Conservation (phyloP, 2,888 invertebrate species). For the Atrina japonica region DNA sequence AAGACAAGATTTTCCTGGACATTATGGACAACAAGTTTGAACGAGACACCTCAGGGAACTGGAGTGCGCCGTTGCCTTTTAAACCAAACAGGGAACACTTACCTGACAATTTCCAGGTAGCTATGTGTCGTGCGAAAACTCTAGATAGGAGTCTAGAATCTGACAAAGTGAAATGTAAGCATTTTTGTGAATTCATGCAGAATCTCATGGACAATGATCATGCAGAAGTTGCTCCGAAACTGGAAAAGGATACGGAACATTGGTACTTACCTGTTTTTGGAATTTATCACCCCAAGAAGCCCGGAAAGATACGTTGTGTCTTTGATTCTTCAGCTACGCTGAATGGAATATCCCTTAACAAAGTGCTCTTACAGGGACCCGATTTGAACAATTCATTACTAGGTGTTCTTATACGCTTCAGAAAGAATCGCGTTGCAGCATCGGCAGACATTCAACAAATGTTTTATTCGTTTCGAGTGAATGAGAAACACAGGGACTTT, state of each 20-base stretch:
- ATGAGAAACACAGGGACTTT: conserved; percentile 37
- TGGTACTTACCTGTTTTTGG: conserved; percentile 56
- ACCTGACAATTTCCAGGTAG: conserved; percentile 25
- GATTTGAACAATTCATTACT: conserved; percentile 30
- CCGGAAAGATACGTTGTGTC: conserved; percentile 43
- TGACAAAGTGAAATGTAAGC: conserved; percentile 33
- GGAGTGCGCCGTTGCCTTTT: conserved; percentile 36
- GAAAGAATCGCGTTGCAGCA: conserved; percentile 14
- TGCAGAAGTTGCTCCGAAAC: conserved; percentile 42
- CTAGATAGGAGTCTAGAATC: conserved; percentile 28
- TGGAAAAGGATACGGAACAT: conserved; percentile 36
- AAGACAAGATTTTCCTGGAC: conserved; percentile 37
- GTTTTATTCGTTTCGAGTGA: conserved; percentile 42
- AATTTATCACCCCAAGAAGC: conserved; percentile 55
- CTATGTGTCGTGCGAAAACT: conserved; percentile 10
- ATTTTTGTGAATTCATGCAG: conserved; percentile 45
- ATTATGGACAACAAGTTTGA: conserved; percentile 38
- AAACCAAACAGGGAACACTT: neutral
- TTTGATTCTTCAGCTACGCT: conserved; percentile 50
- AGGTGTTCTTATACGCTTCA: conserved; percentile 33
- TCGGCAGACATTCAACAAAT: conserved; percentile 38
- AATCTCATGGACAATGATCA: conserved; percentile 34
- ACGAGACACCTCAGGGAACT: conserved; percentile 29
- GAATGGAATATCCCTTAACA: conserved; percentile 44
- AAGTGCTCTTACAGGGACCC: conserved; percentile 31